A percentile compares a stretch with the other conserved stretches of the same genome.
These are phyloP conservation scores for Actinostola sp. DNA, from an alignment of 92 coral and sea anemone genomes.

Conservation along the genomic window DNA sequence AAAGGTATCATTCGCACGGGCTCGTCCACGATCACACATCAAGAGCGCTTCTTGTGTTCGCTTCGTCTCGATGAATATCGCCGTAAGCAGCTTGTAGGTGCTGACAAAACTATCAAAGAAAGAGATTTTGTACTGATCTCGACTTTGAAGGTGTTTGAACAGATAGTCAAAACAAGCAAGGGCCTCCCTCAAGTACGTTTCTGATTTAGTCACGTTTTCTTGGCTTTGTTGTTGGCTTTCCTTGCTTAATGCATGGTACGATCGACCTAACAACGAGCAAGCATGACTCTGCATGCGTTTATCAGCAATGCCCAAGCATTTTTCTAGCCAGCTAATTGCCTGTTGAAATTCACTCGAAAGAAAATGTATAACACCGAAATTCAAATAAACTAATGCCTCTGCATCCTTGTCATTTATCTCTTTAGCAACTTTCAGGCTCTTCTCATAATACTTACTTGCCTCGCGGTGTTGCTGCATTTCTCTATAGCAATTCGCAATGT, in stretches of 20 bases:
- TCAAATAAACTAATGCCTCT: neutral
- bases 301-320: constrained; percentile 6
- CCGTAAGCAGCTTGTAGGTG: neutral
- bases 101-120: neutral
- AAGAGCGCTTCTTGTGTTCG: constrained; percentile 34
- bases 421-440: constrained; percentile 1
- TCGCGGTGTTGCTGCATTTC: neutral
- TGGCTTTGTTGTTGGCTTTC: neutral
- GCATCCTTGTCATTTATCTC: neutral
- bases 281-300: constrained; percentile 14
- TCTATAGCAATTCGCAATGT: neutral
- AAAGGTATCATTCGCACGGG: constrained; percentile 13
- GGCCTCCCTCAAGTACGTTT: neutral
- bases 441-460: neutral
- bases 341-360: neutral
- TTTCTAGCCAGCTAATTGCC: constrained; percentile 2
- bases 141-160: neutral
- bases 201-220: neutral
- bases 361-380: neutral
- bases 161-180: neutral
- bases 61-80: constrained; percentile 11
- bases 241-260: constrained; percentile 5
- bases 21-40: constrained; percentile 42
- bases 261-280: neutral
- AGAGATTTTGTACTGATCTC: neutral